Base-by-base conservation (phyloP, 1,140 invertebrate genomes). In the Pseudomyrmex dendroicus region DNA sequence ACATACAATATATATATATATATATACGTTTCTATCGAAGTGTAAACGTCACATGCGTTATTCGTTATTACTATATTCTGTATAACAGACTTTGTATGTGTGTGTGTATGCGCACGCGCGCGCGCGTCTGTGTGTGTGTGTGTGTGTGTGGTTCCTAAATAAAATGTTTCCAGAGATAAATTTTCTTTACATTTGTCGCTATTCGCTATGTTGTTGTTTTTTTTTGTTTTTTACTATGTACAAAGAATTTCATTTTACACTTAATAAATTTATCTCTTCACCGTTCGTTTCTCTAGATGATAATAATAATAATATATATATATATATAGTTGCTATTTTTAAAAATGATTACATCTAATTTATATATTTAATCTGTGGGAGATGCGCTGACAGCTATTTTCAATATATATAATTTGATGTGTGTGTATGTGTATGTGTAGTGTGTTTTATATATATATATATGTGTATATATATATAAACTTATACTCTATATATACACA, bases 261-360 rank as follows among this genome's bases (percentile, higher is more conserved):
- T n/a, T 46, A 67, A 46, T 59, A 73, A 76, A 88, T 72, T 54
- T 66, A 3, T 80, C 44, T 80, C 66, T 35, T 35, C 35, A 35
- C 35, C 35, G 35, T 35, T 35, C 35, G 35, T 35, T 35, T 35
- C 35, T 35, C 35, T 35, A 35, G 35, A 35, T 35, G 0, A 35
- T 35, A 7, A 35, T 35, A 35, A 35, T 7, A 35, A 35, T 35
- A 35, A 35, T 35, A 20, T 20, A 20, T 20, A 20, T 20, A 20
- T 20, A 72, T 80, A 80, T 84, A 84, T 86, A 74, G 72, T 73
- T 90, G 84, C 73, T 86, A 82, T 86, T 35, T 35, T 90, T 85
- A 84, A 90, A 89, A 90, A 89, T 87, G 57, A 73, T 89, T 89
- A 87, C 50, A 73, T 48, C 86, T 88, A 84, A 52, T 88, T 83